Evolutionary conservation across 2,113 vertebrate species (phyloP), one percentile per base, ranked within the genome.

Genomic region (Pseudorhombus dupliciocellatus): DNA sequence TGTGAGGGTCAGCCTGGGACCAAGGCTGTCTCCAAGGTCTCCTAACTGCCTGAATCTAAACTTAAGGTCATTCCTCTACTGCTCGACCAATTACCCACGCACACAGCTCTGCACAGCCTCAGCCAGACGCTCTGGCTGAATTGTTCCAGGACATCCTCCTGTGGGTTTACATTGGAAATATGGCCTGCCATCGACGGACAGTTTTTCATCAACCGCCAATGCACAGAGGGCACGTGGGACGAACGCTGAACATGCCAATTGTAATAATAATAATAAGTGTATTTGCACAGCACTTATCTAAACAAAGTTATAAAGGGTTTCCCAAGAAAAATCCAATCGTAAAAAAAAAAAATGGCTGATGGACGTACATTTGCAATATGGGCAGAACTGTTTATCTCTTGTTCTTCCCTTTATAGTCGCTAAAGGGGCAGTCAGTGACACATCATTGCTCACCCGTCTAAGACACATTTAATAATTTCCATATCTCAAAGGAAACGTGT

Each of bases 1-100:
- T 82, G 56, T 73, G 77, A 83, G 84, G 73, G 80, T 83, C 85
- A 86, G 79, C 56, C 30, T 48, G 51, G 85, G 85, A 89, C 81
- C 67, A 71, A 84, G 84, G 77, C 68, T 21, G 81, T 85, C 84
- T 88, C 81, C 75, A 86, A 89, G 88, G 88, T 83, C 88, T 90
- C 82, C 76, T 86, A 87, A 89, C 79, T 87, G 86, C 79, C 83
- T 84, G 79, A 75, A 66, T 86, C 77, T 89, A 88, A 84, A 87
- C 87, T 89, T 84, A 78, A 89, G 89, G 89, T 90, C 90, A 77
- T 90, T 89, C 76, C 87, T 88, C 85, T 88, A 77, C 81, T 85
- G 83, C 73, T 87, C 57, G 66, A 88, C 89, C 85, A 88, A 89
- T 90, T 91, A 93, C 77, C 66, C 84, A 79, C 16, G 75, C 76